phyloP scores from a whole-genome alignment of 2,888 invertebrate species.

The Clunio marinus region DNA sequence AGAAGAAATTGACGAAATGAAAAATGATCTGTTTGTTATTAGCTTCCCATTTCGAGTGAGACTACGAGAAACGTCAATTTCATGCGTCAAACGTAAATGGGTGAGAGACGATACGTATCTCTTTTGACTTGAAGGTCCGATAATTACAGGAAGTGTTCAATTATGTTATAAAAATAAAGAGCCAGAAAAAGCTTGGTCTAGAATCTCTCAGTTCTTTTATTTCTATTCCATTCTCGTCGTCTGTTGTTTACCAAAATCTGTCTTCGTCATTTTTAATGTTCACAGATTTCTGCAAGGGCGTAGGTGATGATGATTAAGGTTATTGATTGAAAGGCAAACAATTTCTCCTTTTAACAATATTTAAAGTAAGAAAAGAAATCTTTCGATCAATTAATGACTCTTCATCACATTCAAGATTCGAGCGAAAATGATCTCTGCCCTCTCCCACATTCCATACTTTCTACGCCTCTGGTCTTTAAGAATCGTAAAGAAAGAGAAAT shows the following conservation, averaged over 20 bases:
- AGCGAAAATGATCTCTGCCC: too few species aligned
- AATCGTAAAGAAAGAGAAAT: neutral
- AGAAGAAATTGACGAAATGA: slow-evolving; percentile 34
- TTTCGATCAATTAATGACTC: too few species aligned
- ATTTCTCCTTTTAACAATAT: too few species aligned
- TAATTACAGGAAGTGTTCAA: slow-evolving; percentile 39
- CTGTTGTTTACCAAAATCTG: neutral
- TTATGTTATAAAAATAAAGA: slow-evolving; percentile 39
- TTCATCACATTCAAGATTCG: too few species aligned
- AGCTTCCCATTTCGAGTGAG: neutral
- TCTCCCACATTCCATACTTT: too few species aligned
- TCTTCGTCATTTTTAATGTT: neutral
- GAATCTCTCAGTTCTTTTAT: neutral
- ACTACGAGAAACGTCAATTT: slow-evolving; percentile 30
- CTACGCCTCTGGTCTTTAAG: too few species aligned
- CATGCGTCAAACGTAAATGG: slow-evolving; percentile 14
- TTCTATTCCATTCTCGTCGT: too few species aligned
- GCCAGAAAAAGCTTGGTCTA: slow-evolving; percentile 19
- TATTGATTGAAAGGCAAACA: too few species aligned
- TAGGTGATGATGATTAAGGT: too few species aligned
- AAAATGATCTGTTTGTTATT: slow-evolving; percentile 33
- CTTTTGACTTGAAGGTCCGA: slow-evolving; percentile 8
- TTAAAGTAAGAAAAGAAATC: too few species aligned
- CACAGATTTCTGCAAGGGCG: too few species aligned
- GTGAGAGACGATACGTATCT: slow-evolving; percentile 16